Evolutionary conservation across 2,888 invertebrate species (phyloP).

Genomic region (Coenonympha glycerion): DNA sequence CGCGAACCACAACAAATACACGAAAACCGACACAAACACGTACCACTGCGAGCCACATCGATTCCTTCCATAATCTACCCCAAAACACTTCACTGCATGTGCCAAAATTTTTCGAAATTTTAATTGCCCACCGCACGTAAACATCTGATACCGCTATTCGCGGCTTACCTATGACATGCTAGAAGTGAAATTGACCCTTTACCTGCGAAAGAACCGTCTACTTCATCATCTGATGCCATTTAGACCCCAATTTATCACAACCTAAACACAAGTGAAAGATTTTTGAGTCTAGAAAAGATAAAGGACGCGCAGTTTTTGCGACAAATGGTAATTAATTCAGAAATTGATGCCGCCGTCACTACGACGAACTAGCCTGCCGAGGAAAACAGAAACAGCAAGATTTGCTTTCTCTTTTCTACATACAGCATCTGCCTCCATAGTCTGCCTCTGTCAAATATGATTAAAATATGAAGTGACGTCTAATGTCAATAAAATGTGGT

Average conservation of each 20-base stretch:
- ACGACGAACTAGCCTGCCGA: constrained; percentile 59
- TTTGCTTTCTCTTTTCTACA: constrained; percentile 52
- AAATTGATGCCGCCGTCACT: constrained; percentile 76
- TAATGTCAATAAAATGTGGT: too few species aligned
- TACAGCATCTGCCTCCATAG: too few species aligned
- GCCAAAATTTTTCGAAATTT: constrained; percentile 63
- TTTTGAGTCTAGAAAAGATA: constrained; percentile 65
- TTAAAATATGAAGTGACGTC: too few species aligned
- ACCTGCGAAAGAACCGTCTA: constrained; percentile 91
- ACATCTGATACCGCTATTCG: constrained; percentile 78
- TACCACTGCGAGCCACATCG: constrained; percentile 29
- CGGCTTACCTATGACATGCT: constrained; percentile 77
- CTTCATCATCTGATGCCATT: constrained; percentile 93
- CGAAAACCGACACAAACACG: constrained; percentile 37
- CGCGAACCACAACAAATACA: constrained; percentile 61
- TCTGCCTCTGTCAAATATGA: constrained; percentile 27
- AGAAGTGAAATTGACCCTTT: constrained; percentile 73
- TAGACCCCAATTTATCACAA: constrained; percentile 62
- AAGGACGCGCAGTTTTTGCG: constrained; percentile 77
- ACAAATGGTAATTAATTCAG: constrained; percentile 77
- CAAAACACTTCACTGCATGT: constrained; percentile 34
- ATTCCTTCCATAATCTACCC: constrained; percentile 28
- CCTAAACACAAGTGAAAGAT: constrained; percentile 51
- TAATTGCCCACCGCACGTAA: constrained; percentile 77
- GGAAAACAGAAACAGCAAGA: constrained; percentile 39